Percentiles rank a stretch among this genome's conserved stretches.
These are phyloP conservation scores for Stenchaetothrips biformis DNA, from an alignment of 2,888 invertebrate genomes.

Conservation along the genomic window DNA sequence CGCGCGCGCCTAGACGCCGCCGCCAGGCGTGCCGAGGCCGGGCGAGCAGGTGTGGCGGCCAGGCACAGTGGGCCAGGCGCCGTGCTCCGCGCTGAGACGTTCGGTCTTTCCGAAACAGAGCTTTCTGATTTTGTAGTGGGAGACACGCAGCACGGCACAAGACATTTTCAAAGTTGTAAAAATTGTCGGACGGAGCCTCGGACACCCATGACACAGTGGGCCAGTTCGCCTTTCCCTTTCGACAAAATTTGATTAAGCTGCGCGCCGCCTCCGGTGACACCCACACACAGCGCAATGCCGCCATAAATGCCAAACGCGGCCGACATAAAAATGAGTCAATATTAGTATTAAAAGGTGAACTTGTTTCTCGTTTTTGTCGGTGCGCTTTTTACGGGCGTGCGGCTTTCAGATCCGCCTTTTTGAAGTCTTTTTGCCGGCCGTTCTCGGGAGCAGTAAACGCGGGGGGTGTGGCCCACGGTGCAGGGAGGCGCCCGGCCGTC, in stretches of 20 bases:
- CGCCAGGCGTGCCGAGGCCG: not conserved
- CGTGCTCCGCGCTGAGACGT: not conserved
- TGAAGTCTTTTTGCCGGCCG: not conserved
- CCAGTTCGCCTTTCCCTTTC: too few relatives aligned
- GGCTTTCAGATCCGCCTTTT: not conserved
- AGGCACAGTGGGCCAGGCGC: not conserved
- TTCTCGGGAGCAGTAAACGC: conserved; percentile 17
- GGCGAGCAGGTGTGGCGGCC: not conserved
- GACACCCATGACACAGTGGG: too few relatives aligned
- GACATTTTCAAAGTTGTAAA: not conserved
- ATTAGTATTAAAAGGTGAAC: not conserved
- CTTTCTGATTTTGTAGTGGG: not conserved
- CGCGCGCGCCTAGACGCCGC: not conserved
- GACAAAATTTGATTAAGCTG: too few relatives aligned
- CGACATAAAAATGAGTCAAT: conserved; percentile 18
- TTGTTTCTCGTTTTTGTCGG: not conserved
- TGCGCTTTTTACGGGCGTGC: not conserved
- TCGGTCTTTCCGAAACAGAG: not conserved
- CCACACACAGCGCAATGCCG: not conserved
- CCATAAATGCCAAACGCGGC: not conserved
- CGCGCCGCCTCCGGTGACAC: not conserved
- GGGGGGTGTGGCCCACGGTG: too few relatives aligned
- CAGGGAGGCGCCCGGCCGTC: not conserved
- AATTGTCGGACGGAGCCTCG: too few relatives aligned
- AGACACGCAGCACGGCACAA: not conserved